A percentile compares a stretch with the other conserved stretches of the same genome.
These are phyloP conservation scores for Macquaria australasica DNA, from an alignment of 2,113 vertebrate species.

Conservation along the genomic window DNA sequence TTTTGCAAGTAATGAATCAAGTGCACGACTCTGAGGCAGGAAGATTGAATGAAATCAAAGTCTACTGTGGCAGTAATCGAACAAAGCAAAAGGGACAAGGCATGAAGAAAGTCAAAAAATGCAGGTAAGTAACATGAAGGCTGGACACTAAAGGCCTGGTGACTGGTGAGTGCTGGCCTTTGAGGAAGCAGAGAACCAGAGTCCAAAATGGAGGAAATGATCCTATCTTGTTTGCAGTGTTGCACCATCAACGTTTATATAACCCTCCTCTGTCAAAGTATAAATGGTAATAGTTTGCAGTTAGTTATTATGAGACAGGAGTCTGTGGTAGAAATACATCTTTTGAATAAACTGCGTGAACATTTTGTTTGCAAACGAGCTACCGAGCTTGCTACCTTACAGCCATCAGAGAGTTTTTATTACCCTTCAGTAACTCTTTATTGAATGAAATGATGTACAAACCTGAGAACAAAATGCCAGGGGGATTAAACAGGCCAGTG, in stretches of 20 bases:
- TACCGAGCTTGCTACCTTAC: no score
- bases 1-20: not conserved
- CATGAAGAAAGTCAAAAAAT: not conserved
- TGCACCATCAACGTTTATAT: not conserved
- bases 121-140: not conserved
- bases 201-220: not conserved
- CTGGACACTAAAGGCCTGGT: not conserved
- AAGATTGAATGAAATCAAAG: not conserved
- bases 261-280: no score
- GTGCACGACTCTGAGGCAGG: not conserved
- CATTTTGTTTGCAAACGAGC: no score
- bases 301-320: not conserved
- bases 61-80: not conserved
- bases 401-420: no score
- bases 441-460: no score
- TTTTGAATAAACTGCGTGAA: not conserved
- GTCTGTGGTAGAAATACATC: not conserved
- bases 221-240: not conserved
- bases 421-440: no score
- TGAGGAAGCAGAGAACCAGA: no score
- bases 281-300: no score
- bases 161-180: no score
- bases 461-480: no score
- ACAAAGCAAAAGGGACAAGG: not conserved
- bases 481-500: no score